Evolutionary conservation across 2,797 vertebrate species (phyloP).

Genomic region (Gymnocypris eckloni): DNA sequence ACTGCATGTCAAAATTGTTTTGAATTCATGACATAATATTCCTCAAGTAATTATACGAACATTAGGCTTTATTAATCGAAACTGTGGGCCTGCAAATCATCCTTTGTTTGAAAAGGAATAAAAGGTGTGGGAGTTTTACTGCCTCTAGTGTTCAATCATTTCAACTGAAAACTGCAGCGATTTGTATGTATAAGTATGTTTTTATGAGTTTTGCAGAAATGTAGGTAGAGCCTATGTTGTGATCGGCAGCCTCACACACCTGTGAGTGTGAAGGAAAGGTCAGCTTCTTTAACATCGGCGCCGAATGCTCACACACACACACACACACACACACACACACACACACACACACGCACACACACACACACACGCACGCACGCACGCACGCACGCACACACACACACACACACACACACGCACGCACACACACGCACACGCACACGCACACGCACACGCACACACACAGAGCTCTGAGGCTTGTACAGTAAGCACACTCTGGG

Average conservation of each 20-base stretch:
- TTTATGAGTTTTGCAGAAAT: neutral
- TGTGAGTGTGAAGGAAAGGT: constrained; percentile 51
- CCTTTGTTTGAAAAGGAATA: too few species aligned
- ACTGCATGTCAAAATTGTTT: too few species aligned
- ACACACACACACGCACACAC: neutral
- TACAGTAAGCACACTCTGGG: constrained; percentile 21
- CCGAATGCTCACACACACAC: neutral
- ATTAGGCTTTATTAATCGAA: too few species aligned
- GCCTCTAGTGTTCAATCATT: too few species aligned
- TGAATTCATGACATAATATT: too few species aligned
- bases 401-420: too few species aligned
- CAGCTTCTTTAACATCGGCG: constrained; percentile 18
- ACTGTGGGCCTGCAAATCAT: too few species aligned
- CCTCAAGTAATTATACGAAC: too few species aligned
- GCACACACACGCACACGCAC: too few species aligned
- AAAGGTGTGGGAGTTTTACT: too few species aligned
- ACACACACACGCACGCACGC: neutral
- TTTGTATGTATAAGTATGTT: too few species aligned
- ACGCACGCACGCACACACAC: neutral
- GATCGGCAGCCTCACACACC: constrained; percentile 11
- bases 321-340: neutral
- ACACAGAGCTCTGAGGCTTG: neutral
- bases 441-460: neutral
- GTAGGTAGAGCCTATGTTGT: neutral
- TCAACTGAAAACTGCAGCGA: too few species aligned